Evolutionary conservation across 2,888 invertebrate species (phyloP).

Genomic region (Endotricha flammealis): DNA sequence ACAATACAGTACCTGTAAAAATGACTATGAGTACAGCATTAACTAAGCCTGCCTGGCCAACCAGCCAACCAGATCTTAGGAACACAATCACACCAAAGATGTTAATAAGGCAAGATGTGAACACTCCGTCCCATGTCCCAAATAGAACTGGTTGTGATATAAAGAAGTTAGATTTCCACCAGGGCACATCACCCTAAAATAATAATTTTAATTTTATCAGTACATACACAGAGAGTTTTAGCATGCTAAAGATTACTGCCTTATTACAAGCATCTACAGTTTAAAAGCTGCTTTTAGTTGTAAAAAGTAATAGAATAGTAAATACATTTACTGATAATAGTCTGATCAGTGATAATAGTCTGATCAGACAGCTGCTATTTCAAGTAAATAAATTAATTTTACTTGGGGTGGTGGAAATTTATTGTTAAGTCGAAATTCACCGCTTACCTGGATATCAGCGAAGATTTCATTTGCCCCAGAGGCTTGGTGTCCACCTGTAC

Average conservation of each 20-base stretch:
- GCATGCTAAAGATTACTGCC: too few species aligned
- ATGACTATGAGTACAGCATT: constrained; percentile 89
- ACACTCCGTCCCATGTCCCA: constrained; percentile 99
- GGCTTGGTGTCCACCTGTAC: constrained; percentile 89
- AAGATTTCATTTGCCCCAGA: constrained; percentile 94
- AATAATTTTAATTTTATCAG: too few species aligned
- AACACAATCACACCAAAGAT: constrained; percentile 99
- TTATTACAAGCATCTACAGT: too few species aligned
- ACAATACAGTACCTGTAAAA: constrained; percentile 89
- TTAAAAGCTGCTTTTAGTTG: too few species aligned
- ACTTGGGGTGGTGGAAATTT: too few species aligned
- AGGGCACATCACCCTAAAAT: constrained; percentile 86
- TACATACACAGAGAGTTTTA: too few species aligned
- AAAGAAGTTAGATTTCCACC: constrained; percentile 98
- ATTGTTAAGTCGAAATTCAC: too few species aligned
- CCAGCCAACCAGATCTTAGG: constrained; percentile 97
- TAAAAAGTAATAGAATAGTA: too few species aligned
- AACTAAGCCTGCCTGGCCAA: constrained; percentile 91
- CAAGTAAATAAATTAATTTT: too few species aligned
- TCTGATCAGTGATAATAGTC: too few species aligned
- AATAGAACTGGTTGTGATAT: constrained; percentile 97
- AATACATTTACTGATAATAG: not conserved
- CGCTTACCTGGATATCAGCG: constrained; percentile 94
- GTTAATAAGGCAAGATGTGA: constrained; percentile 97
- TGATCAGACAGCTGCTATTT: too few species aligned